Evolutionary conservation across 2,113 vertebrate species (phyloP), one percentile per base, ranked within the genome.

Genomic region (Gambusia holbrooki): DNA sequence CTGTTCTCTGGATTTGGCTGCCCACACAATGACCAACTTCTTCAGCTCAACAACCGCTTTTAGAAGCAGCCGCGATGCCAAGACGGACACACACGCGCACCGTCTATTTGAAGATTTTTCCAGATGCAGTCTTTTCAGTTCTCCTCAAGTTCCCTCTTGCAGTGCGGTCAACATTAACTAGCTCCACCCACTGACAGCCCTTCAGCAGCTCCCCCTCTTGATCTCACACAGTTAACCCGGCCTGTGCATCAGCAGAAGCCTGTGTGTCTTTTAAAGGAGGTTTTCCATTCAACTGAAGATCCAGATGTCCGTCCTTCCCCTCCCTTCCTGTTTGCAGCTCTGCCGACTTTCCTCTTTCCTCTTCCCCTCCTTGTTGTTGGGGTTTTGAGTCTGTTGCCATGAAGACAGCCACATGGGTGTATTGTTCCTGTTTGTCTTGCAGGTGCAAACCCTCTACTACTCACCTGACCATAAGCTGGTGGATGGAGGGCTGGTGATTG

Each of bases 391-490:
- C 81, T 93, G 95, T 94, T 96, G 95, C 94, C 89, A 85, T 95
- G 96, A 95, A 96, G 95, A 96, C 93, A 85, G 96, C 98, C 97
- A 98, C 96, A 98, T 98, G 97, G 96, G 96, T 98, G 87, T 97
- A 96, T 96, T 97, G 96, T 98, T 93, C 95, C 92, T 95, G 93
- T 95, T 92, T 99, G 97, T 99, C 95, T 99, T 99, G 88, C 97
- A 99, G 98, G 98, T 99, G 95, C 97, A 99, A 97, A 99, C 95
- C 94, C 96, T 99, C 96, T 98, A 99, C 96, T 99, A 99, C 96
- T 99, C 98, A 94, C 96, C 97, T 93, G 97, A 99, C 96, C 97
- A 99, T 96, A 99, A 98, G 96, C 96, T 99, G 95, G 96, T 98
- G 96, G 97, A 98, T 96, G 96, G 97, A 94, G 96, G 96, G 95